Evolutionary conservation across 2,113 vertebrate species (phyloP), one percentile per base, ranked within the genome.

Genomic region (Microtus ochrogaster): DNA sequence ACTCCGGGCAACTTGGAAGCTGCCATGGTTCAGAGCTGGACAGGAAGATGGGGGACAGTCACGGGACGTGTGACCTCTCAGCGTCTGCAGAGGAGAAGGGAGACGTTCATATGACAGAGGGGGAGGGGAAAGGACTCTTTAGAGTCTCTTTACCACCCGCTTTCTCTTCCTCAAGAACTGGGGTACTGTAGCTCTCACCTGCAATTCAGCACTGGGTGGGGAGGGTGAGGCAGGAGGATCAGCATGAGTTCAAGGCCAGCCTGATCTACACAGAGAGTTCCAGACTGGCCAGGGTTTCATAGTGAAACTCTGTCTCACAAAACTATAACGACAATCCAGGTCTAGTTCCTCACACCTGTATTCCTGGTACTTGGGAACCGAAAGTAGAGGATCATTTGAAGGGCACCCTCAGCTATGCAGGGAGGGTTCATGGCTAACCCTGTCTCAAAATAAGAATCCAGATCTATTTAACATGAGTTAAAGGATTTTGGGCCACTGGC

Each of bases 71-170:
- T 10, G 91, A 68, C 81, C 19, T 49, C 96, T 84, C 68, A 22
- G 91, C 30, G 90, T 96, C 96, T 95, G 91, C 4, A 4, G 78
- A 78, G 82, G 78, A 78, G 70, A 91, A 83, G 65, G 84, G 28
- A 88, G 49, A 66, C 0, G 0, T 26, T 95, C 14, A 19, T 4
- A 8, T 17, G 76, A 7, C 3, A 7, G 11, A 7, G 11, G 21
- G 70, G 39, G 49, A 41, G 8, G 5, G 22, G 41, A 58, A 39
- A 12, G 47, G 61, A 39, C 36, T 16, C 36, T 2, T 55, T 11
- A 41, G 41, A 22, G 14, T 55, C 16, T 55, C 55, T 55, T 39
- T 30, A 33, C 44, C 24, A 7, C 2, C n/a, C 7, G 14, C 33
- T 26, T 66, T 26, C 61, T 47, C 70, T 63, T 76, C 44, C 41